Conservation (phyloP, 2,888 invertebrate genomes). For the Syrphus vitripennis region DNA sequence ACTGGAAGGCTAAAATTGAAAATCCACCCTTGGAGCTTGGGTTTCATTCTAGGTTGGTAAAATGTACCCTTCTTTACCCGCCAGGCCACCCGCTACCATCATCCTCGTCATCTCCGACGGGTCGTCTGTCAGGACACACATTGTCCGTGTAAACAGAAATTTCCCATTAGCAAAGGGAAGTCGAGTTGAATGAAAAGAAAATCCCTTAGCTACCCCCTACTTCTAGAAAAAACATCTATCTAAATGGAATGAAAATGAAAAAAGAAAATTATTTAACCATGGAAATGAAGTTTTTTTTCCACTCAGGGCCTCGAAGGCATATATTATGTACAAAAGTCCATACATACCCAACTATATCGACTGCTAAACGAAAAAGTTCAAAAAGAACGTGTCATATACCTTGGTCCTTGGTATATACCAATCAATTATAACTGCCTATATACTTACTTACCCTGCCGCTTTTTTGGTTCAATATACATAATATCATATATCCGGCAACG, state of each 20-base stretch:
- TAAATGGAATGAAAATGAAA: conserved; percentile 11
- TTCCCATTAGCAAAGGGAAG: conserved; percentile 69
- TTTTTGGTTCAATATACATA: conserved; percentile 48
- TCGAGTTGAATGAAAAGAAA: conserved; percentile 63
- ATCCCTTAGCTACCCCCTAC: conserved; percentile 43
- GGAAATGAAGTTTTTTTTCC: conserved; percentile 68
- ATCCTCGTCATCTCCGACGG: conserved; percentile 19
- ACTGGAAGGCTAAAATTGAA: conserved; percentile 1
- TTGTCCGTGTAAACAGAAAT: conserved; percentile 64
- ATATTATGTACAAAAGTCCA: conserved; percentile 6
- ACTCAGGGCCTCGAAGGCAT: conserved; percentile 55
- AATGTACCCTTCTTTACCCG: not conserved
- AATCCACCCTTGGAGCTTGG: conserved; percentile 44
- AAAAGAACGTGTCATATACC: conserved; percentile 13
- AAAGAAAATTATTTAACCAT: conserved; percentile 62
- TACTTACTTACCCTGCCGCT: conserved; percentile 32
- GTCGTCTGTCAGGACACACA: conserved; percentile 29
- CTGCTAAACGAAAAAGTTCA: conserved; percentile 32
- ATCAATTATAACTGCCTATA: conserved; percentile 55
- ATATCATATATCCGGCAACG: conserved; percentile 24
- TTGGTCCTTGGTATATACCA: conserved; percentile 26
- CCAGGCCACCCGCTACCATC: not conserved
- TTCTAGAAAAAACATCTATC: not conserved
- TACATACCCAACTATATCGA: not conserved
- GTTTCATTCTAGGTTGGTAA: not conserved